These are phyloP conservation scores for Hirudo medicinalis DNA, from an alignment of 1,140 invertebrate genomes.

Conservation along the genomic window DNA sequence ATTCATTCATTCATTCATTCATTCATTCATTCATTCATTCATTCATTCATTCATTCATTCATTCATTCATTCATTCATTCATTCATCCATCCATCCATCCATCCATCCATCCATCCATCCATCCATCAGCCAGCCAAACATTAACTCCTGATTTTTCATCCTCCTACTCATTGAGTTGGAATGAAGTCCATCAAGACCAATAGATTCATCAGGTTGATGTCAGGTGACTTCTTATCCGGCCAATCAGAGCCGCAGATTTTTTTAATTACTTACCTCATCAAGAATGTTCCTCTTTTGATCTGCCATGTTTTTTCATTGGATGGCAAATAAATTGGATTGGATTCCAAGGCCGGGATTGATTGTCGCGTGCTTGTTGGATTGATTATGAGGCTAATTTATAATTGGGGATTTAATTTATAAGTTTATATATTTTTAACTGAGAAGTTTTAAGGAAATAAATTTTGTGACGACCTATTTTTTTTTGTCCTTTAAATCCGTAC, in stretches of 20 bases:
- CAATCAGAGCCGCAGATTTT: neutral
- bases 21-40: neutral
- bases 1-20: neutral
- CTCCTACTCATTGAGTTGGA: neutral
- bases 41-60: neutral
- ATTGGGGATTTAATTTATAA: no score
- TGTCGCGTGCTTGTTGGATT: no score
- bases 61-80: neutral
- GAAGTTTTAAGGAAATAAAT: no score
- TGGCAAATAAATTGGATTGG: neutral
- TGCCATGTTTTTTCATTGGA: neutral
- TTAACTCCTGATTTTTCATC: no score
- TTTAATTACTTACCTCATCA: neutral
- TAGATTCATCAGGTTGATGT: neutral
- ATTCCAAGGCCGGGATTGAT: no score
- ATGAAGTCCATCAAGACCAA: neutral
- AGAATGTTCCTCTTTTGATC: neutral
- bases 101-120: neutral
- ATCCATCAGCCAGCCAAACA: no score
- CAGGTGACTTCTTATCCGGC: neutral
- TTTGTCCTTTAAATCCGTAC: no score
- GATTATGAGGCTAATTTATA: no score
- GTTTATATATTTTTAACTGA: no score
- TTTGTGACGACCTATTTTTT: no score
- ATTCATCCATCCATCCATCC: conserved; percentile 3